Percentiles rank a stretch among this genome's conserved stretches.
phyloP scores from a whole-genome alignment of 2,797 vertebrate species.

The Catostomus latipinnis region DNA sequence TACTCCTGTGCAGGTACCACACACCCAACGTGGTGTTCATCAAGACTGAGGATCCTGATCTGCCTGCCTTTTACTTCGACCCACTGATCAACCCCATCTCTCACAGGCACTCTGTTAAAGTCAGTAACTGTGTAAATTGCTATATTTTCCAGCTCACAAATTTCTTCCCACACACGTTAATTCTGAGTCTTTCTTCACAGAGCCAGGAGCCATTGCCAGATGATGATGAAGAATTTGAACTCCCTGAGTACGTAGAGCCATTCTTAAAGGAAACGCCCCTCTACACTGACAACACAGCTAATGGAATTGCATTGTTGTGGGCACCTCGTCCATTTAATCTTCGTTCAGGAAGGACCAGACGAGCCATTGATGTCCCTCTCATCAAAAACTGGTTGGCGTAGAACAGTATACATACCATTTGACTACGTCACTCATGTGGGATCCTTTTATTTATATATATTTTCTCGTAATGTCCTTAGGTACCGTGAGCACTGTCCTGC shows the following conservation, averaged over 20 bases:
- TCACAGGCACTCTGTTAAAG: slow-evolving; percentile 98
- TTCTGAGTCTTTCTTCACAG: slow-evolving; percentile 70
- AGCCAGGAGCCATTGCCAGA: slow-evolving; percentile 97
- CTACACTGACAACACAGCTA: slow-evolving; percentile 97
- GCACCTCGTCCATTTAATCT: slow-evolving; percentile 96
- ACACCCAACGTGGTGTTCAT: slow-evolving; percentile 99
- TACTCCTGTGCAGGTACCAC: slow-evolving; percentile 87
- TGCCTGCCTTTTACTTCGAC: slow-evolving; percentile 99
- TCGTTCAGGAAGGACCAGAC: slow-evolving; percentile 92
- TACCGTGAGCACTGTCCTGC: slow-evolving; percentile 98
- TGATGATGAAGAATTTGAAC: slow-evolving; percentile 98
- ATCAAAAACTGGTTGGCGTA: slow-evolving; percentile 96
- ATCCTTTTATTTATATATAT: not conserved
- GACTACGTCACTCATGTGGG: not conserved
- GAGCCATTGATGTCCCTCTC: slow-evolving; percentile 95
- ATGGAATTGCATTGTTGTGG: slow-evolving; percentile 97
- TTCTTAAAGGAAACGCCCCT: slow-evolving; percentile 97
- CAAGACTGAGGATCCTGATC: slow-evolving; percentile 98
- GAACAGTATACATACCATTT: not conserved
- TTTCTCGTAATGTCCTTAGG: slow-evolving; percentile 72
- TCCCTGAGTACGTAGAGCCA: slow-evolving; percentile 95
- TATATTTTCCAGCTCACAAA: not conserved
- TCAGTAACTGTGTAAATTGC: slow-evolving; percentile 58
- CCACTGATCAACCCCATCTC: slow-evolving; percentile 99
- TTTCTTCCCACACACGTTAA: not conserved